phyloP scores from a whole-genome alignment of 2,888 invertebrate species.

The Caradrina kadenii region DNA sequence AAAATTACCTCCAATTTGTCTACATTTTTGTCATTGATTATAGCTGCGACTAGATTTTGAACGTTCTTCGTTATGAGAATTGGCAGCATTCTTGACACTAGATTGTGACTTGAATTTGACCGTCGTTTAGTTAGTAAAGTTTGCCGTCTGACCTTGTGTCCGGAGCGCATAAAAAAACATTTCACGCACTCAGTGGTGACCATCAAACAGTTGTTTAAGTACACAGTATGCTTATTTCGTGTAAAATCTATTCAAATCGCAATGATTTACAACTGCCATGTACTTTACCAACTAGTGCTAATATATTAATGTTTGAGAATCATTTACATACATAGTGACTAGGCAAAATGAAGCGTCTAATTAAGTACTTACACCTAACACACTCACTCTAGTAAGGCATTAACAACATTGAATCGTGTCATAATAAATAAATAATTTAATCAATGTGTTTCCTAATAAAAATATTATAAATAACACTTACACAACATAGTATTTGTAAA shows the following conservation, averaged over 20 bases:
- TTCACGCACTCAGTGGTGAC: constrained; percentile 8
- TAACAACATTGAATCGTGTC: constrained; percentile 68
- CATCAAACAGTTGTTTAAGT: constrained; percentile 21
- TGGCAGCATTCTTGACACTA: too few species aligned
- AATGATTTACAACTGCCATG: constrained; percentile 49
- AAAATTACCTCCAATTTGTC: too few species aligned
- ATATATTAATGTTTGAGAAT: constrained; percentile 49
- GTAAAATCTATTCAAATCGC: constrained; percentile 52
- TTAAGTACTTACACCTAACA: constrained; percentile 71
- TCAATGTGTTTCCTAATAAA: constrained; percentile 53
- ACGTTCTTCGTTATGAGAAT: too few species aligned
- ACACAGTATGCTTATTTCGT: constrained; percentile 31
- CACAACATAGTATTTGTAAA: constrained; percentile 47
- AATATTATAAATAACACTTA: constrained; percentile 65
- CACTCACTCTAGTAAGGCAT: constrained; percentile 82
- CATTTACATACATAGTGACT: constrained; percentile 71
- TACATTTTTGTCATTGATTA: too few species aligned
- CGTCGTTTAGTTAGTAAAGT: too few species aligned
- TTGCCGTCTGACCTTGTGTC: background rate
- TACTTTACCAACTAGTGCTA: constrained; percentile 55
- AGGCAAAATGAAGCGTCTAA: constrained; percentile 73
- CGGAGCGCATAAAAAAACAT: background rate
- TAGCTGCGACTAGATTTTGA: too few species aligned
- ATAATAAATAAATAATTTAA: constrained; percentile 60
- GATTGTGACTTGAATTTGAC: too few species aligned